phyloP scores from a whole-genome alignment of 2,113 vertebrate species.

The Pseudolaguvia tuberculata region DNA sequence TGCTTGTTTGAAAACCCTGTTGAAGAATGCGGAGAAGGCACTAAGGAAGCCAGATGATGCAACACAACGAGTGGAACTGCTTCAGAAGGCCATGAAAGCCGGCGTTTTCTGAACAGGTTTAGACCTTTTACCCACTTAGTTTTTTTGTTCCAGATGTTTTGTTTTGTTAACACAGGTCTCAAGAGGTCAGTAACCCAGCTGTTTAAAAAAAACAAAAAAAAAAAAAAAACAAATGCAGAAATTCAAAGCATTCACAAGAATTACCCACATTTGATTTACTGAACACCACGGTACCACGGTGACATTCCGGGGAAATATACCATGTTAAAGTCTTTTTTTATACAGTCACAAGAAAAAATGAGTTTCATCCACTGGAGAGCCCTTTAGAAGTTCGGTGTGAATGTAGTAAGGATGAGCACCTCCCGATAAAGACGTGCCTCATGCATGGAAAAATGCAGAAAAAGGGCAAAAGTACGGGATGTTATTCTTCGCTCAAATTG shows the following conservation, averaged over 20 bases:
- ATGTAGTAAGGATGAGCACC: constrained; percentile 52
- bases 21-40: constrained; percentile 71
- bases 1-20: constrained; percentile 63
- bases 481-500: constrained; percentile 62
- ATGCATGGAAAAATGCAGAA: constrained; percentile 27
- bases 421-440: constrained; percentile 41
- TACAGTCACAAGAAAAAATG: constrained; percentile 54
- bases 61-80: constrained; percentile 44
- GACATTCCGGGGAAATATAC: constrained; percentile 66
- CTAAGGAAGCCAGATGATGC: constrained; percentile 67
- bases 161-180: constrained; percentile 11
- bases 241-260: constrained; percentile 24
- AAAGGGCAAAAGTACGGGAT: constrained; percentile 29
- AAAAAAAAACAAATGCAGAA: background rate
- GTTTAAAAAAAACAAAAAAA: background rate
- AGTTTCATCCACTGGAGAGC: constrained; percentile 65
- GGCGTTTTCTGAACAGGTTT: constrained; percentile 53
- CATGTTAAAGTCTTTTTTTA: constrained; percentile 48
- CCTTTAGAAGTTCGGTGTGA: constrained; percentile 64
- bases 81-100: constrained; percentile 55
- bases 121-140: constrained; percentile 40
- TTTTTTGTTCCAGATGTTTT: background rate
- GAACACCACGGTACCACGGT: constrained; percentile 57
- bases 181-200: constrained; percentile 16
- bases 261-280: constrained; percentile 28